These are phyloP conservation scores for Pteronotus mesoamericanus DNA, from an alignment of 2,797 vertebrate species.

Conservation along the genomic window DNA sequence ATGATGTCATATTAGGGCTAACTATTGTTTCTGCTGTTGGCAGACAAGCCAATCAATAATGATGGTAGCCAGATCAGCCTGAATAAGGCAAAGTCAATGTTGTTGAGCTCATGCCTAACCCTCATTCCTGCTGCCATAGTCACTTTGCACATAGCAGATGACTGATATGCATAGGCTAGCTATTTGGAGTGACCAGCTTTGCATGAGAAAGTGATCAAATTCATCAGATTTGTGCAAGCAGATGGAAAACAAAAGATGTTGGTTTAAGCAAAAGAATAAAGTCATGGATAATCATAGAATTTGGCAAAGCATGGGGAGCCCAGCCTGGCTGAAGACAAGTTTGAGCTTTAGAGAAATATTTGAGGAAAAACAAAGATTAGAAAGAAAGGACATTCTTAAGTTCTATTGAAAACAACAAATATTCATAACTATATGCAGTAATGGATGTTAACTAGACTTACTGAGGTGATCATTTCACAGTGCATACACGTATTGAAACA, in stretches of 20 bases:
- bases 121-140: background rate
- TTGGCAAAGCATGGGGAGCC: background rate
- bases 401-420: background rate
- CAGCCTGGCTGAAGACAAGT: background rate
- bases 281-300: constrained; percentile 13
- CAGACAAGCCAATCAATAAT: background rate
- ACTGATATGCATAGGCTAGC: background rate
- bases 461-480: background rate
- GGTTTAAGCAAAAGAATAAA: constrained; percentile 51
- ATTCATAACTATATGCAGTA: background rate
- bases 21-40: background rate
- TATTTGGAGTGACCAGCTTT: constrained; percentile 56
- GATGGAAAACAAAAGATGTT: constrained; percentile 52
- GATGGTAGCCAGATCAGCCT: background rate
- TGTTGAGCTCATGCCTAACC: background rate
- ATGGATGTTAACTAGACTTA: background rate
- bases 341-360: background rate
- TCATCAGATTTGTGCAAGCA: constrained; percentile 38
- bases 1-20: background rate
- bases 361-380: background rate
- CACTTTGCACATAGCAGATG: background rate
- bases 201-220: constrained; percentile 39
- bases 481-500: background rate
- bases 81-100: background rate
- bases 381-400: background rate